Conservation (phyloP, 2,113 vertebrate genomes). For the Aspiorhynchus laticeps region DNA sequence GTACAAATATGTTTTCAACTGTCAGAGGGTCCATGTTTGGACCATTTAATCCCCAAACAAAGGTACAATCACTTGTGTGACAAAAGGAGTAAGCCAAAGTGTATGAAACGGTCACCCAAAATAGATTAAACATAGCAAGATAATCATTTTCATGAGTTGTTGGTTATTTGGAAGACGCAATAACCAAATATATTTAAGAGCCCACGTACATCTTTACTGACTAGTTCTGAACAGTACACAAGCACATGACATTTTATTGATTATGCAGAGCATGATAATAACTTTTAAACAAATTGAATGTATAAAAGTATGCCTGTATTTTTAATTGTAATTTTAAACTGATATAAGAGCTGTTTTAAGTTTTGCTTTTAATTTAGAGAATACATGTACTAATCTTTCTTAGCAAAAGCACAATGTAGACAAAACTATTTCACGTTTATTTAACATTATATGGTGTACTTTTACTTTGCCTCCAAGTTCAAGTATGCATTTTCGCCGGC, state of each 20-base stretch:
- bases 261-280: too few species aligned
- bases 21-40: not conserved
- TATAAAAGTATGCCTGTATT: not conserved
- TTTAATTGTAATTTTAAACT: not conserved
- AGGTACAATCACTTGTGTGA: not conserved
- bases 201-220: too few species aligned
- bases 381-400: not conserved
- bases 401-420: not conserved
- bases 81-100: too few species aligned
- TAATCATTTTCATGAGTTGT: too few species aligned
- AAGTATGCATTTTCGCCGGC: not conserved
- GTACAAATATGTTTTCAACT: not conserved
- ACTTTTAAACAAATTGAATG: not conserved
- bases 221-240: too few species aligned
- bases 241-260: too few species aligned
- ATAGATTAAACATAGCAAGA: too few species aligned
- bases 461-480: not conserved
- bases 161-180: too few species aligned
- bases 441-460: not conserved
- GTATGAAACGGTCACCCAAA: too few species aligned
- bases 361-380: not conserved
- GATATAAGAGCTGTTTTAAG: not conserved
- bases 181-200: too few species aligned
- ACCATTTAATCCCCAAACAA: not conserved
- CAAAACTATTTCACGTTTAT: not conserved